A percentile compares a stretch with the other conserved stretches of the same genome.
Evolutionary conservation across 1,140 invertebrate genomes (phyloP).

Genomic region (Whitmania pigra): DNA sequence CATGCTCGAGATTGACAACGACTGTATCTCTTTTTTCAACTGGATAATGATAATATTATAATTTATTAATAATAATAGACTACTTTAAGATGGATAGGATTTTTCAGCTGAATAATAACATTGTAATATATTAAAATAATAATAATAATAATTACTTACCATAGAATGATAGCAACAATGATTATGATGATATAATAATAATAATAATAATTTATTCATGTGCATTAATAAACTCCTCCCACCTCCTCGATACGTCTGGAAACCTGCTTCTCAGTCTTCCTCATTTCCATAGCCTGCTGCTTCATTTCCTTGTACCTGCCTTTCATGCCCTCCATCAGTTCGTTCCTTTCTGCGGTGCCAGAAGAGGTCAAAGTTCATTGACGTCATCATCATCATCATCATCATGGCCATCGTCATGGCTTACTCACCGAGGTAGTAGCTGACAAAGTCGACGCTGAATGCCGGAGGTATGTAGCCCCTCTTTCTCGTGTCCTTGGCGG

Average conservation of each 20-base stretch:
- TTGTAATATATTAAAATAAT: too few species aligned
- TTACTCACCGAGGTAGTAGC: slow-evolving; percentile 68
- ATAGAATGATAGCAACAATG: not conserved
- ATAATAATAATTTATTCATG: too few species aligned
- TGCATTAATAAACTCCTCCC: not conserved
- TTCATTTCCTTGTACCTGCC: not conserved
- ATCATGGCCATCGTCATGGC: not conserved
- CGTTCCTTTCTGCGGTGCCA: not conserved
- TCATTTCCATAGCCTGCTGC: not conserved
- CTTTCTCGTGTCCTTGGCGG: slow-evolving; percentile 57
- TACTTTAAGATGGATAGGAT: too few species aligned
- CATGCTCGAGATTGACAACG: not conserved
- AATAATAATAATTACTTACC: not conserved
- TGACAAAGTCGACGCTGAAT: slow-evolving; percentile 81
- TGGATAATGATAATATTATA: not conserved
- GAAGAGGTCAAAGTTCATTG: not conserved
- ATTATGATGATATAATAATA: too few species aligned
- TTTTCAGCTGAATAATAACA: not conserved
- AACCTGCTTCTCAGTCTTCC: not conserved
- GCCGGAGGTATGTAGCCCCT: slow-evolving; percentile 87
- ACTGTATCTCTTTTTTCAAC: not conserved
- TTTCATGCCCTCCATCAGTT: not conserved
- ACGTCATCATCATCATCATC: not conserved
- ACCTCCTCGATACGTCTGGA: not conserved
- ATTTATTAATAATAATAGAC: too few species aligned